A percentile compares a stretch with the other conserved stretches of the same genome.
phyloP scores from a whole-genome alignment of 2,113 vertebrate species.

The Syngnathoides biaculeatus region DNA sequence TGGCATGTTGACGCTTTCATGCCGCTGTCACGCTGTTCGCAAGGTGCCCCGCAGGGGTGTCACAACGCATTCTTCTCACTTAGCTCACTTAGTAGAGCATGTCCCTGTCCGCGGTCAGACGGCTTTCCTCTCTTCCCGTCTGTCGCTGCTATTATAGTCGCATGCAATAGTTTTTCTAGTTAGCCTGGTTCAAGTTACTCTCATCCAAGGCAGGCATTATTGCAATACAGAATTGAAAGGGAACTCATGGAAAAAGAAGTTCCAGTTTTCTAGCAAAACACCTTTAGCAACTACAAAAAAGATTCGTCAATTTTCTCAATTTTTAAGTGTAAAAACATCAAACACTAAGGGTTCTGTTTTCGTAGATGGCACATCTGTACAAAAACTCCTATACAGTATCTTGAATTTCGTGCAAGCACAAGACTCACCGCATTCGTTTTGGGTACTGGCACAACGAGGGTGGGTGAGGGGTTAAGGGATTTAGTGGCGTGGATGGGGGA shows the following conservation, averaged over 20 bases:
- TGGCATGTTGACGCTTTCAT: slow-evolving; percentile 63
- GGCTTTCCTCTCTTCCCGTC: slow-evolving; percentile 53
- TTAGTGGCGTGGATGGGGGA: too few species aligned
- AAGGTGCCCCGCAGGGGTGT: slow-evolving; percentile 64
- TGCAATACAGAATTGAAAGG: slow-evolving; percentile 2
- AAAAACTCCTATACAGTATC: too few species aligned
- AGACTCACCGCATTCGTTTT: too few species aligned
- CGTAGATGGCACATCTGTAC: too few species aligned
- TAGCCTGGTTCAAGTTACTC: slow-evolving; percentile 17
- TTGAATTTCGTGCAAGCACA: too few species aligned
- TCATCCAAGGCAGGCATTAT: background rate
- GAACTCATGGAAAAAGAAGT: background rate
- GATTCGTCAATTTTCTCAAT: background rate
- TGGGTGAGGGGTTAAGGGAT: too few species aligned
- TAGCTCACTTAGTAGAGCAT: slow-evolving; percentile 32
- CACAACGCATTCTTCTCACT: slow-evolving; percentile 60
- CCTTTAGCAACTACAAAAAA: background rate
- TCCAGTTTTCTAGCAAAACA: background rate
- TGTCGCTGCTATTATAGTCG: slow-evolving; percentile 33
- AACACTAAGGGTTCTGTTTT: background rate
- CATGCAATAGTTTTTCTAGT: slow-evolving; percentile 40
- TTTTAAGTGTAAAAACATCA: background rate
- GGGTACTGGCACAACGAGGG: too few species aligned
- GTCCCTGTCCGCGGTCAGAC: slow-evolving; percentile 60
- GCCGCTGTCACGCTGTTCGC: slow-evolving; percentile 57